Evolutionary conservation across 1,140 invertebrate species (phyloP).

Genomic region (Trichogramma pretiosum): DNA sequence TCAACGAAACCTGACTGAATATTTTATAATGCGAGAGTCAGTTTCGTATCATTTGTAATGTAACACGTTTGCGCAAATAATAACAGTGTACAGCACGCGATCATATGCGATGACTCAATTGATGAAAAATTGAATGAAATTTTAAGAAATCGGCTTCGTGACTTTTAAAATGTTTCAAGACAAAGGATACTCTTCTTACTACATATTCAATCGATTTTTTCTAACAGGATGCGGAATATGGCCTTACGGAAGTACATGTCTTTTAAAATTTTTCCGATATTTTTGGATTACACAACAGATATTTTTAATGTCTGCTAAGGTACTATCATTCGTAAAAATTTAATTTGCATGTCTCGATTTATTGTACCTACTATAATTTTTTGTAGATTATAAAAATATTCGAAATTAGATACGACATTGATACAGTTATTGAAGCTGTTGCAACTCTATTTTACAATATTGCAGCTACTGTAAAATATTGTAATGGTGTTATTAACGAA

Average conservation of each 20-base stretch:
- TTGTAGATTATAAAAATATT: conserved; percentile 2
- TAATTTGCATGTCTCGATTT: not conserved
- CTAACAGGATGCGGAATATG: not conserved
- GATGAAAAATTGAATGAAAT: too few relatives aligned
- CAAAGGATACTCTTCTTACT: too few relatives aligned
- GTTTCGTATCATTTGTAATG: too few relatives aligned
- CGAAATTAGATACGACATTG: not conserved
- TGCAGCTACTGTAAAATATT: conserved; percentile 1
- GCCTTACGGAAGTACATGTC: not conserved
- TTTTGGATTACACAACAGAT: not conserved
- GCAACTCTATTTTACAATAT: conserved; percentile 5
- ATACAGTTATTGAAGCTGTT: not conserved
- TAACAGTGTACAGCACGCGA: too few relatives aligned
- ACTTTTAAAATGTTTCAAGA: too few relatives aligned
- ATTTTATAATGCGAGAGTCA: too few relatives aligned
- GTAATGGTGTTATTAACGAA: not conserved
- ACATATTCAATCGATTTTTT: too few relatives aligned
- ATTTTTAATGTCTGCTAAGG: not conserved
- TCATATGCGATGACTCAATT: too few relatives aligned
- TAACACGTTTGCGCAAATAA: too few relatives aligned
- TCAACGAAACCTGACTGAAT: too few relatives aligned
- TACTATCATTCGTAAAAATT: too few relatives aligned
- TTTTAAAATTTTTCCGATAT: not conserved
- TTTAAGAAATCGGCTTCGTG: too few relatives aligned
- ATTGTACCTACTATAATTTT: not conserved